phyloP scores from a whole-genome alignment of 2,113 vertebrate genomes.

The Triplophysa tibetana region DNA sequence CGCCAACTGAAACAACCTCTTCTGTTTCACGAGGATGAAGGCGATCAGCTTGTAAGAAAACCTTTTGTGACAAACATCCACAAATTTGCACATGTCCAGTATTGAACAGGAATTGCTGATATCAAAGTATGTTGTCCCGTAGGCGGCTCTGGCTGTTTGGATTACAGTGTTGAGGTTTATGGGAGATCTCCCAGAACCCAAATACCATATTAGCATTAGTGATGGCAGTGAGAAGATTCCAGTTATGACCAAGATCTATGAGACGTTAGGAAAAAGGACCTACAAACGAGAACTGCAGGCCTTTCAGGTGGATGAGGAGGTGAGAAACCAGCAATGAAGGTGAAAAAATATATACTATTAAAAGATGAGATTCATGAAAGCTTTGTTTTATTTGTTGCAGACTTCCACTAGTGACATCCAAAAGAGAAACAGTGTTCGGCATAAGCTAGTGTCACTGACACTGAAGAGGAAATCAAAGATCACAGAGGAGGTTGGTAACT shows the following conservation, averaged over 20 bases:
- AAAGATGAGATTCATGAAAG: not conserved
- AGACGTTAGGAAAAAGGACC: slow-evolving; percentile 94
- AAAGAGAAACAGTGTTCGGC: slow-evolving; percentile 90
- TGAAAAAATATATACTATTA: not conserved
- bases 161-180: slow-evolving; percentile 96
- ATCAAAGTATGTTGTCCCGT: not conserved
- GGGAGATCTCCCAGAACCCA: slow-evolving; percentile 97
- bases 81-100: not conserved
- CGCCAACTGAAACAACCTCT: slow-evolving; percentile 93
- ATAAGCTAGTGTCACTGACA: slow-evolving; percentile 95
- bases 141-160: slow-evolving; percentile 97
- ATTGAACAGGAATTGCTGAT: not conserved
- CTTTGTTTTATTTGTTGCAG: slow-evolving; percentile 63
- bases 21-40: slow-evolving; percentile 94
- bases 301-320: slow-evolving; percentile 92
- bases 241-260: slow-evolving; percentile 98
- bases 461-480: slow-evolving; percentile 98
- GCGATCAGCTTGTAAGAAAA: slow-evolving; percentile 89
- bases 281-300: slow-evolving; percentile 93
- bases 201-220: slow-evolving; percentile 94
- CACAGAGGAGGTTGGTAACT: slow-evolving; percentile 86
- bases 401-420: slow-evolving; percentile 78
- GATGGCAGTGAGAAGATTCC: slow-evolving; percentile 97
- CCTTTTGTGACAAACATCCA: too few relatives aligned
- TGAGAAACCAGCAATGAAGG: slow-evolving; percentile 58